Base-by-base conservation (phyloP, 2,113 vertebrate species). In the Crocuta crocuta region DNA sequence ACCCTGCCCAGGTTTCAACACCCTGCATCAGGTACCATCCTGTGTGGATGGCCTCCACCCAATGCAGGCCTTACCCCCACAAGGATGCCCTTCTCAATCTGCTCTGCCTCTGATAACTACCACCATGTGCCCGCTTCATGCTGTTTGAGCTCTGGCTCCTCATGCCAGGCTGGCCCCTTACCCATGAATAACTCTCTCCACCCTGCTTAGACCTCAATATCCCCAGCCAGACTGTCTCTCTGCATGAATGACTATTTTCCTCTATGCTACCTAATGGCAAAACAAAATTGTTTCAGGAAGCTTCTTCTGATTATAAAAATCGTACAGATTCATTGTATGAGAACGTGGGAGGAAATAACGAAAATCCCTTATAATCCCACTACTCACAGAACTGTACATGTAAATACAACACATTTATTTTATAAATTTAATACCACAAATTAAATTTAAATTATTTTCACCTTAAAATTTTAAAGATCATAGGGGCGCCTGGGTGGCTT, bases 371-470 rank as follows among this genome's bases (percentile, higher is more conserved):
- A 81, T 85, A 92, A 89, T 80, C 58, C 31, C 26, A 73, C 26
- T 66, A 96, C 11, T 50, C 15, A 48, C 10, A 81, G 83, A 89
- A 61, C 35, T 85, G 43, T 81, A 19, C 15, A 84, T 33, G 12
- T 63, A 85, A 92, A 43, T 80, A 74, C 1, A 88, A 95, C 7
- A 66, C 0, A 53, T 10, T 10, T 61, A 83, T 94, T 86, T 97
- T 76, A 84, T 15, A 94, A 92, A 89, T 70, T 35, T 85, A 92
- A 63, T 23, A 70, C 19, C n/a, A 61, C 11, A 79, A 91, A 63
- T 66, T 85, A 90, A 91, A 95, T 50, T 74, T 28, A 92, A 86
- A 73, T 83, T 92, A 92, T 63, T 85, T 97, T 82, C 33, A 50
- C 31, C 31, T 83, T 93, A 95, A 79, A 33, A 87, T 79, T 87